Base-by-base conservation (phyloP, 1,140 invertebrate genomes). In the Cydia splendana region DNA sequence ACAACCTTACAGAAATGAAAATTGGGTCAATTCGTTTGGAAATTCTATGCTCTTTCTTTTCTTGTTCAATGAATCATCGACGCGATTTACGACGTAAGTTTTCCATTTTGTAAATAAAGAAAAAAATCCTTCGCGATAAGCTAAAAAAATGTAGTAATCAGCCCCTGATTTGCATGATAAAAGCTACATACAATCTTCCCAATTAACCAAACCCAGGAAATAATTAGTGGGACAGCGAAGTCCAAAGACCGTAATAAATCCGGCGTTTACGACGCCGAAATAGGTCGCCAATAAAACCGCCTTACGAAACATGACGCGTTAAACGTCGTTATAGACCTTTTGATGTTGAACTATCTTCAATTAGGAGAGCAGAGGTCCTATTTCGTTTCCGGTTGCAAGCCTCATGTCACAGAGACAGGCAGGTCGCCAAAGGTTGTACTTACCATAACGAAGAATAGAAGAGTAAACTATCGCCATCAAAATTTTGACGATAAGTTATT, bases 261-360 rank as follows among this genome's bases (percentile, higher is more conserved):
- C 51, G 4, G 20, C 15, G 18, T 62, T 62, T 12, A 62, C 57
- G 57, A 62, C 18, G 10, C 57, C n/a, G 24, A 62, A 62, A 24
- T 20, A 62, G 57, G 57, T 10, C 57, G 20, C 20, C 57, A 24
- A 62, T 62, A 62, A 62, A 62, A 62, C 13, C 20, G 51, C 18
- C 51, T 62, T n/a, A 62, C 57, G 57, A 62, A 62, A 62, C 57
- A 7, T 2, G 20, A 62, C 57, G 57, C 57, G 57, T 62, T 24
- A 12, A 57, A 57, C n/a, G 18, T 62, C 18, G 6, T 62, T 34
- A 34, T 6, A 12, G 20, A 24, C 57, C 20, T 20, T 62, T 62
- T 62, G 20, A 62, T 62, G 57, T 24, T 53, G 4, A 51, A 6
- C 51, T 53, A 12, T 53, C 51, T 62, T 62, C 57, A 62, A 62